Percentiles rank a stretch among this genome's conserved stretches.
Evolutionary conservation across 2,888 invertebrate species (phyloP).

Genomic region (Liopterus haemorrhoidalis): DNA sequence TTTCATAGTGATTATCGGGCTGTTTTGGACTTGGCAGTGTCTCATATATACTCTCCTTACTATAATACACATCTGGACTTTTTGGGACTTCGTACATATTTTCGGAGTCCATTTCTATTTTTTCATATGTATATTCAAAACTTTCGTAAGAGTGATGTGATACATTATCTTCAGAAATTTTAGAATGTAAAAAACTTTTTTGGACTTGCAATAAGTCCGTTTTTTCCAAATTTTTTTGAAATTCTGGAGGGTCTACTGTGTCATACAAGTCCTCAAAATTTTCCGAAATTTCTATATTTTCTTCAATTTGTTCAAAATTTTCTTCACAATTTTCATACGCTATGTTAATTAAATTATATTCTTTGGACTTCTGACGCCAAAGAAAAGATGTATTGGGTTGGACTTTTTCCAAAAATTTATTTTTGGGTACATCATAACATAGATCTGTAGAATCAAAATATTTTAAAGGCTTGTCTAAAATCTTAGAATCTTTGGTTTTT

Average conservation of each 20-base stretch:
- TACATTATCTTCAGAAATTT: slow-evolving; percentile 6
- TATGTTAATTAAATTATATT: slow-evolving; percentile 17
- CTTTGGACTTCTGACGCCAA: slow-evolving; percentile 50
- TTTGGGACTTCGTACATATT: neutral
- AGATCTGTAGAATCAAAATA: too few species aligned
- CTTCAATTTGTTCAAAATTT: neutral
- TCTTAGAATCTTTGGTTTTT: too few species aligned
- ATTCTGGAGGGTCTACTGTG: slow-evolving; percentile 30
- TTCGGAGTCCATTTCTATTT: slow-evolving; percentile 1
- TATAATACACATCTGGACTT: neutral
- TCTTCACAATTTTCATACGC: slow-evolving; percentile 8
- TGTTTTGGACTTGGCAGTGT: neutral
- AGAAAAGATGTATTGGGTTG: slow-evolving; percentile 63
- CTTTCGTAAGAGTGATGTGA: neutral
- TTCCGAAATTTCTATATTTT: neutral
- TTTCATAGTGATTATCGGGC: too few species aligned
- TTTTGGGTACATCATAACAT: too few species aligned
- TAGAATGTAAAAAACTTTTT: slow-evolving; percentile 15
- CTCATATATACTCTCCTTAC: neutral
- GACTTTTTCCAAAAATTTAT: slow-evolving; percentile 40
- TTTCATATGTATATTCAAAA: neutral
- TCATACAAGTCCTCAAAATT: slow-evolving; percentile 34
- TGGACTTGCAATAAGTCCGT: neutral
- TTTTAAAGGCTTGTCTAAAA: too few species aligned
- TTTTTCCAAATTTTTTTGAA: neutral